These are phyloP conservation scores for Mamestra brassicae DNA, from an alignment of 2,888 invertebrate species.

Conservation along the genomic window DNA sequence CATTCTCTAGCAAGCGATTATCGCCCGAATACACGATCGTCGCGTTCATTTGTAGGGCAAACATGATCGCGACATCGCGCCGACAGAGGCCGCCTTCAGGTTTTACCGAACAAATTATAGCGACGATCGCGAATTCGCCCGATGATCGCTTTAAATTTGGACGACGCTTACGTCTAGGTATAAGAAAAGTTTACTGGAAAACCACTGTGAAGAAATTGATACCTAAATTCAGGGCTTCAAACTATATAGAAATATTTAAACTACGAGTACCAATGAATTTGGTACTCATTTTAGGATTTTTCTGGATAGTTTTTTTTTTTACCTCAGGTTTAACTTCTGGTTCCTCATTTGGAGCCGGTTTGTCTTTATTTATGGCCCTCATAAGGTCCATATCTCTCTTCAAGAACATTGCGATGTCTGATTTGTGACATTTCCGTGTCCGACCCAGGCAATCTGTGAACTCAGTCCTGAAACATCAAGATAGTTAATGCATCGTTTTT, in stretches of 20 bases:
- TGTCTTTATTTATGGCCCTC: constrained; percentile 92
- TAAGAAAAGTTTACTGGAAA: no score
- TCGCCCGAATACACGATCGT: no score
- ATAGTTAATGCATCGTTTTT: background rate
- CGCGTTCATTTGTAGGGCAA: no score
- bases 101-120: no score
- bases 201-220: no score
- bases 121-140: no score
- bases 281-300: background rate
- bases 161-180: no score
- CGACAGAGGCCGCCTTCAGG: no score
- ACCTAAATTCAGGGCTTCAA: no score
- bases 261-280: background rate
- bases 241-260: background rate
- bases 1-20: background rate
- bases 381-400: constrained; percentile 79
- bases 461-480: constrained; percentile 93
- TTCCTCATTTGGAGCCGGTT: constrained; percentile 76
- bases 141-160: no score
- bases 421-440: constrained; percentile 95
- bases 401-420: constrained; percentile 92
- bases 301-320: constrained; percentile 3
- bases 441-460: constrained; percentile 97
- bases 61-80: no score
- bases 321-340: constrained; percentile 59